A percentile compares a stretch with the other conserved stretches of the same genome.
phyloP scores from a whole-genome alignment of 2,888 invertebrate genomes.

The Pseudeuparius sepicola region DNA sequence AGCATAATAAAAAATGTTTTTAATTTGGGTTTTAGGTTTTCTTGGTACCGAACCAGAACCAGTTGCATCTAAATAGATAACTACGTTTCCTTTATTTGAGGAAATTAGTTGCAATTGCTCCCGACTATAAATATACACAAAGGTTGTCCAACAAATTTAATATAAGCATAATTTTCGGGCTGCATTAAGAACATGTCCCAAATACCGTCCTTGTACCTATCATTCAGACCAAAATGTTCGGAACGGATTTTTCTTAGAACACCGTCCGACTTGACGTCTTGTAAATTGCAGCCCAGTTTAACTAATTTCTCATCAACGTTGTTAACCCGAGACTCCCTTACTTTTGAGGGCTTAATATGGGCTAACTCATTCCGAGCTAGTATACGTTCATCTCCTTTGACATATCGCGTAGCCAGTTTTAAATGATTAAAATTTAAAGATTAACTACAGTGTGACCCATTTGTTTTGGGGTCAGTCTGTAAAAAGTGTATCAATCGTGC shows the following conservation, averaged over 20 bases:
- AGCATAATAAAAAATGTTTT: constrained; percentile 9
- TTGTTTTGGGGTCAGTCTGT: too few relatives aligned
- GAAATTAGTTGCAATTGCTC: not conserved
- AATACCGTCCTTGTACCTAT: not conserved
- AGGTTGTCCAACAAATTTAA: not conserved
- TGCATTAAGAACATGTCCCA: constrained; percentile 5
- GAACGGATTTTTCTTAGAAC: not conserved
- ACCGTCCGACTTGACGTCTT: constrained; percentile 2
- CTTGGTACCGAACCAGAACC: constrained; percentile 5
- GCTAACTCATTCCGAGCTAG: too few relatives aligned
- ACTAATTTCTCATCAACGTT: too few relatives aligned
- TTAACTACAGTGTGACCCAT: too few relatives aligned
- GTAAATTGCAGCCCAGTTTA: too few relatives aligned
- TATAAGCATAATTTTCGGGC: constrained; percentile 3
- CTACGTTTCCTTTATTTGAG: not conserved
- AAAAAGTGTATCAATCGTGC: too few relatives aligned
- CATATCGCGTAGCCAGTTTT: too few relatives aligned
- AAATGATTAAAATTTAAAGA: too few relatives aligned
- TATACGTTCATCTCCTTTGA: too few relatives aligned
- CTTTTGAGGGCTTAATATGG: too few relatives aligned
- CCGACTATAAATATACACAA: constrained; percentile 1
- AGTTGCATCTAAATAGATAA: constrained; percentile 8
- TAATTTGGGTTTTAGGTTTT: constrained; percentile 2
- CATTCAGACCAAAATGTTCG: not conserved
- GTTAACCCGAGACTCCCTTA: too few relatives aligned